These are phyloP conservation scores for Callopanchax toddi DNA, from an alignment of 2,113 vertebrate species.

Conservation along the genomic window DNA sequence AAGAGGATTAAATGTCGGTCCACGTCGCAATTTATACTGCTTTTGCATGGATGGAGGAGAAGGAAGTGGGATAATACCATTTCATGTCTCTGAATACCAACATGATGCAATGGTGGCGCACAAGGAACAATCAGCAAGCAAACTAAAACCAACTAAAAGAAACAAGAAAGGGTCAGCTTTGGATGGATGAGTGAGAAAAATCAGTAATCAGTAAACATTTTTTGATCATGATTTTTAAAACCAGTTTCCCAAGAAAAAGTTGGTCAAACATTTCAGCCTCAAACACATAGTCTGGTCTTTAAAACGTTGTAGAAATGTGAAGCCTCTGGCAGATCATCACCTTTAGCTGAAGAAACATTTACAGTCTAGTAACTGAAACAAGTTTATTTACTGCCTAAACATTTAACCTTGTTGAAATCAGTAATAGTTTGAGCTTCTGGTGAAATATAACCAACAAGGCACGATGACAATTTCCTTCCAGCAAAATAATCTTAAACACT, in stretches of 20 bases:
- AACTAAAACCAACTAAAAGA: conserved; percentile 34
- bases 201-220: background rate
- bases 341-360: too few relatives aligned
- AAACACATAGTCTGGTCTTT: background rate
- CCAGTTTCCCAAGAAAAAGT: background rate
- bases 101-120: conserved; percentile 66
- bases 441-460: too few relatives aligned
- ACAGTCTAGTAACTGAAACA: too few relatives aligned
- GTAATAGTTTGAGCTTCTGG: too few relatives aligned
- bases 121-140: conserved; percentile 32
- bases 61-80: conserved; percentile 77
- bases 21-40: conserved; percentile 72
- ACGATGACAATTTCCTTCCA: too few relatives aligned
- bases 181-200: conserved; percentile 7
- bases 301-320: background rate
- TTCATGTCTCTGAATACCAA: conserved; percentile 68
- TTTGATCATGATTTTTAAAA: too few relatives aligned
- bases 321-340: background rate
- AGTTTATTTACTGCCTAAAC: too few relatives aligned
- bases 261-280: background rate
- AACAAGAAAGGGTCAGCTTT: conserved; percentile 25
- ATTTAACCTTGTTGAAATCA: too few relatives aligned
- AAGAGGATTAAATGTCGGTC: conserved; percentile 80
- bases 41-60: conserved; percentile 72
- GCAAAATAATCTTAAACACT: too few relatives aligned